A percentile compares a stretch with the other conserved stretches of the same genome.
These are phyloP conservation scores for Rhinoderma darwinii DNA, from an alignment of 2,113 vertebrate genomes.

Conservation along the genomic window DNA sequence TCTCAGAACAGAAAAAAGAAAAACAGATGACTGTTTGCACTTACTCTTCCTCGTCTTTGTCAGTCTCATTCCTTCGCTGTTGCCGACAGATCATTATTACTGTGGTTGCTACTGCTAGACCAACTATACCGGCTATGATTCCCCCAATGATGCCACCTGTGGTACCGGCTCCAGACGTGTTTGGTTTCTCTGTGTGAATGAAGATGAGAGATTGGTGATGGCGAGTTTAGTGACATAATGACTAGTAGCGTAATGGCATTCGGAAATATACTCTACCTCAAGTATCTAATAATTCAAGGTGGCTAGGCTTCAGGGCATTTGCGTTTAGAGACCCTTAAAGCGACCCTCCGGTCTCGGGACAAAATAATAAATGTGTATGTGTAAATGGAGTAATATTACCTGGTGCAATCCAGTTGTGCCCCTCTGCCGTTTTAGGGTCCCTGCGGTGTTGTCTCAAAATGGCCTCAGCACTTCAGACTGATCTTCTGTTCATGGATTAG, in stretches of 20 bases:
- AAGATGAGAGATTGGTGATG: not conserved
- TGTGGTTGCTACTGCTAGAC: conserved; percentile 75
- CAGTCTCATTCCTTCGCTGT: conserved; percentile 68
- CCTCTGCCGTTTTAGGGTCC: no score
- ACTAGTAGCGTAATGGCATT: not conserved
- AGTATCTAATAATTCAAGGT: not conserved
- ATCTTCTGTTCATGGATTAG: no score
- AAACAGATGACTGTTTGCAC: not conserved
- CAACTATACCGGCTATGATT: conserved; percentile 79
- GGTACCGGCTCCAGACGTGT: conserved; percentile 69
- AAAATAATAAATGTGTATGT: no score
- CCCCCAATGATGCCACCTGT: conserved; percentile 82
- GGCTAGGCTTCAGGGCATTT: not conserved
- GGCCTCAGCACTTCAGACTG: no score
- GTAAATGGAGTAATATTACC: no score
- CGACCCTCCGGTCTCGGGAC: no score
- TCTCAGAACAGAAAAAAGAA: not conserved
- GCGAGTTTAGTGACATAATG: not conserved
- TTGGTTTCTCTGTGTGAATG: conserved; percentile 65
- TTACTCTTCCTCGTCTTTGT: conserved; percentile 67
- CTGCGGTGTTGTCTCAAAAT: no score
- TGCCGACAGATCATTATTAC: conserved; percentile 77
- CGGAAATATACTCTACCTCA: not conserved
- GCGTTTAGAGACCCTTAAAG: not conserved
- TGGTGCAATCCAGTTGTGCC: no score